A percentile compares a stretch with the other conserved stretches of the same genome.
phyloP scores from a whole-genome alignment of 2,888 invertebrate genomes.

The Yponomeuta plumbellus region DNA sequence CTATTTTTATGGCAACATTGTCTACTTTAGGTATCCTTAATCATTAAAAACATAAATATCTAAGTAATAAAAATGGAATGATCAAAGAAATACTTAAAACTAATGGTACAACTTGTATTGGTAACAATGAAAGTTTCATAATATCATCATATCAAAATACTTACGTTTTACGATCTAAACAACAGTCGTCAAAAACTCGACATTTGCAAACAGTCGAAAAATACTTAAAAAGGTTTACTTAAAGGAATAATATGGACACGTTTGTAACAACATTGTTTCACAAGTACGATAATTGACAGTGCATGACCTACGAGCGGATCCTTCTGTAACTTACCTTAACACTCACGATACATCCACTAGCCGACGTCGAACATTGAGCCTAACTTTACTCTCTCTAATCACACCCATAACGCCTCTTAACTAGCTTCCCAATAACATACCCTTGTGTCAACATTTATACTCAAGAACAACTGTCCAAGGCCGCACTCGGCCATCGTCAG shows the following conservation, averaged over 20 bases:
- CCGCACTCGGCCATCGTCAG: background rate
- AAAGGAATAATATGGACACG: conserved; percentile 67
- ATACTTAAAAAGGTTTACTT: conserved; percentile 43
- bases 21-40: conserved; percentile 25
- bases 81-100: conserved; percentile 39
- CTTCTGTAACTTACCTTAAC: conserved; percentile 31
- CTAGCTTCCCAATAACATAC: background rate
- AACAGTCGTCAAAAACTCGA: conserved; percentile 30
- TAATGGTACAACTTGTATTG: conserved; percentile 38
- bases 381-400: conserved; percentile 26
- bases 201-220: conserved; percentile 31
- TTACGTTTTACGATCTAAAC: conserved; percentile 37
- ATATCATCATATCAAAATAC: conserved; percentile 45
- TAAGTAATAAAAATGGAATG: conserved; percentile 53
- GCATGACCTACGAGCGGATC: conserved; percentile 40
- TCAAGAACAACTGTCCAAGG: background rate
- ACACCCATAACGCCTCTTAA: conserved; percentile 2
- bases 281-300: conserved; percentile 66
- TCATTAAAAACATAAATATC: conserved; percentile 38
- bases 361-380: conserved; percentile 48
- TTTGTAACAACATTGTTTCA: conserved; percentile 38
- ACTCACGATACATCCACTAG: conserved; percentile 42
- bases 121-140: conserved; percentile 68
- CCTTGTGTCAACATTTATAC: background rate
- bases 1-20: conserved; percentile 66